Conservation (phyloP, 2,888 invertebrate genomes). For the Leptinotarsa peninsularis region DNA sequence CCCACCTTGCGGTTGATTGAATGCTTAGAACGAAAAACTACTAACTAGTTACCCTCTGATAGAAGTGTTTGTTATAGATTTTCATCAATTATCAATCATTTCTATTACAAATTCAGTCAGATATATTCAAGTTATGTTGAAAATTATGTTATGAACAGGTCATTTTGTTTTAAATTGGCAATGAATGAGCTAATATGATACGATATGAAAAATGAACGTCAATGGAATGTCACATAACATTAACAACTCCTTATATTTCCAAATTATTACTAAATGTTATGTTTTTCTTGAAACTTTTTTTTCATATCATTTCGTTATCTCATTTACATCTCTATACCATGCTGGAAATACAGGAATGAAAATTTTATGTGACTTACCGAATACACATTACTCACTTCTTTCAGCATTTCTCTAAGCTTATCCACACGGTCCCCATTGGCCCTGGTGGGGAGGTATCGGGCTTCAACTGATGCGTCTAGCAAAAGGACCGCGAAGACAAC, state of each 20-base stretch:
- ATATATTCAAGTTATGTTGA: too few relatives aligned
- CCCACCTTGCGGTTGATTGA: too few relatives aligned
- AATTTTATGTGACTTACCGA: slow-evolving; percentile 45
- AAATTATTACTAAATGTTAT: background rate
- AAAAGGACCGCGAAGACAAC: slow-evolving; percentile 51
- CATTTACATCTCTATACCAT: background rate
- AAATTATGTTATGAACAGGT: too few relatives aligned
- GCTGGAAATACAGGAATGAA: slow-evolving; percentile 32
- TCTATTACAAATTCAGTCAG: too few relatives aligned
- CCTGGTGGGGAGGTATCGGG: slow-evolving; percentile 69
- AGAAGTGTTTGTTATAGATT: too few relatives aligned
- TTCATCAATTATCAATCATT: too few relatives aligned
- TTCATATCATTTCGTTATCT: background rate
- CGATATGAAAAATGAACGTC: slow-evolving; percentile 2
- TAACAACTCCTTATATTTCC: slow-evolving; percentile 18
- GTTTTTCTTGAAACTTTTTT: background rate
- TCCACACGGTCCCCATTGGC: slow-evolving; percentile 69
- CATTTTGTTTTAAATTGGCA: background rate
- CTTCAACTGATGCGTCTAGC: slow-evolving; percentile 64
- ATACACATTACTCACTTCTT: slow-evolving; percentile 67
- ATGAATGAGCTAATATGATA: background rate
- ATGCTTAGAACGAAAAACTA: too few relatives aligned
- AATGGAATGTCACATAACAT: slow-evolving; percentile 9
- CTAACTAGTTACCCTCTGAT: too few relatives aligned
- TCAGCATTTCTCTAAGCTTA: slow-evolving; percentile 69